These are phyloP conservation scores for Caretta caretta DNA, from an alignment of 2,113 vertebrate species.

Conservation along the genomic window DNA sequence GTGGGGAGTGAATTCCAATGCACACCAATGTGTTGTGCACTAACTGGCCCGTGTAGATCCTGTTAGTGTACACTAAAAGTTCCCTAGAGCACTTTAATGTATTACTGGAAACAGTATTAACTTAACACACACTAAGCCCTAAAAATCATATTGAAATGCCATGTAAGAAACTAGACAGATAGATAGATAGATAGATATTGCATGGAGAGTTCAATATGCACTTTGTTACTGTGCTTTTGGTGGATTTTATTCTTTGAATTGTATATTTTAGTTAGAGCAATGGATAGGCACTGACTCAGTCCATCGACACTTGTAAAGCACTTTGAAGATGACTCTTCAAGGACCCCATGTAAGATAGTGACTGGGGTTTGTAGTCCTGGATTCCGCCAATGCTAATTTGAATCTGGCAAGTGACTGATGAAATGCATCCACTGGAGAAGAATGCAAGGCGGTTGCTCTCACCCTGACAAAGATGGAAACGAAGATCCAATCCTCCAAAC, in stretches of 20 bases:
- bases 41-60: background rate
- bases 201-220: background rate
- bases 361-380: background rate
- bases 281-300: background rate
- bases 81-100: background rate
- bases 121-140: background rate
- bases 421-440: constrained; percentile 8
- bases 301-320: background rate
- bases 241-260: background rate
- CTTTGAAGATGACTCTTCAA: background rate
- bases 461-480: background rate
- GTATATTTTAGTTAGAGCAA: background rate
- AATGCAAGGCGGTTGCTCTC: background rate
- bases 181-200: background rate
- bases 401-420: background rate
- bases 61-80: background rate
- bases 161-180: background rate
- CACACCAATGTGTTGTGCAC: background rate
- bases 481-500: background rate
- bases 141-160: background rate
- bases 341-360: background rate
- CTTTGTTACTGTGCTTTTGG: background rate
- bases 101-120: background rate
- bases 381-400: background rate
- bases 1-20: background rate